These are phyloP conservation scores for Salticus scenicus DNA, from an alignment of 2,888 invertebrate species.

Conservation along the genomic window DNA sequence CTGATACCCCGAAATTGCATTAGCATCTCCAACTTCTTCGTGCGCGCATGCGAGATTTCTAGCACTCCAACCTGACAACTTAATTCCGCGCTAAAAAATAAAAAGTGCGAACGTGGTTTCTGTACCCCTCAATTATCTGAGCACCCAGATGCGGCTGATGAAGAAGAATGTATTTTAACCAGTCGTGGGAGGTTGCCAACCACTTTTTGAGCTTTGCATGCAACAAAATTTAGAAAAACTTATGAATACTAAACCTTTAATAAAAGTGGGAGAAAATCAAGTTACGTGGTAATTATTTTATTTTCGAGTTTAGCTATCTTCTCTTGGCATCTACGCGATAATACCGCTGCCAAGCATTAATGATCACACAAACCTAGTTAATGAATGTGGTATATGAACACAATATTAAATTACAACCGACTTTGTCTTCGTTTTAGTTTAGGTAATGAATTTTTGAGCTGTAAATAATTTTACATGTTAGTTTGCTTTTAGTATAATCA, in stretches of 20 bases:
- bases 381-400: background rate
- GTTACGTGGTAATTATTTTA: conserved; percentile 1
- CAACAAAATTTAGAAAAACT: background rate
- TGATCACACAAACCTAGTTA: background rate
- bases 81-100: conserved; percentile 12
- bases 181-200: conserved; percentile 3
- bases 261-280: background rate
- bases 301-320: background rate
- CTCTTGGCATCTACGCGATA: background rate
- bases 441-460: too few species aligned
- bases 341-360: background rate
- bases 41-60: background rate
- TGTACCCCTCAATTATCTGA: conserved; percentile 12
- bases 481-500: too few species aligned
- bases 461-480: too few species aligned
- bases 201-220: background rate
- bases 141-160: conserved; percentile 2
- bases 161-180: background rate
- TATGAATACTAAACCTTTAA: background rate
- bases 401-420: background rate
- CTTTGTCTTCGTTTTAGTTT: too few species aligned
- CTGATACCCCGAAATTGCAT: conserved; percentile 17
- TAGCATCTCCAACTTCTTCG: background rate
- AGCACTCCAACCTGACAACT: background rate
- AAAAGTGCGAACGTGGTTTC: conserved; percentile 16